Evolutionary conservation across 1,140 invertebrate genomes (phyloP).

Genomic region (Leptinotarsa undecemlineata): DNA sequence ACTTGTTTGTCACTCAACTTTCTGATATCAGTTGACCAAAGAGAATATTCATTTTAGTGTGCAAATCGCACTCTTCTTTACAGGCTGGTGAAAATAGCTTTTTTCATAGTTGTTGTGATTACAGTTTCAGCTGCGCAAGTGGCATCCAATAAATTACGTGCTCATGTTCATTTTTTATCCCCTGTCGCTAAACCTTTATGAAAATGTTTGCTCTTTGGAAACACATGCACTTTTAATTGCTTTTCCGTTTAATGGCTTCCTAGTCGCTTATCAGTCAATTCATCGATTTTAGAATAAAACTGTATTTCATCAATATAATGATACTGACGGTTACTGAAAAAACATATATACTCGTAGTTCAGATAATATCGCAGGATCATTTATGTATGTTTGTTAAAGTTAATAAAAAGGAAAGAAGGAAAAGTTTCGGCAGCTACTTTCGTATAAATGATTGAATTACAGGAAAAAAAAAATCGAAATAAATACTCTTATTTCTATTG

Average conservation of each 20-base stretch:
- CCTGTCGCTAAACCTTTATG: conserved; percentile 1
- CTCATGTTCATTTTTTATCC: conserved; percentile 2
- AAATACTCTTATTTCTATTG: too few relatives aligned
- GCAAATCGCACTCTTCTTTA: background rate
- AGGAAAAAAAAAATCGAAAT: too few relatives aligned
- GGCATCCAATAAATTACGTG: conserved; percentile 1
- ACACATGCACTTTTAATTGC: conserved; percentile 2
- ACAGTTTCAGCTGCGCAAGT: background rate
- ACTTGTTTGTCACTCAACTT: too few relatives aligned
- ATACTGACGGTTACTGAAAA: background rate
- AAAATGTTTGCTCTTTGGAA: conserved; percentile 5
- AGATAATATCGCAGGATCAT: too few relatives aligned
- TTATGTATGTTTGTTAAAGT: too few relatives aligned
- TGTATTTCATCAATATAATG: background rate
- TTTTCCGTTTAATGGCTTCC: conserved; percentile 4
- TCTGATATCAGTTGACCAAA: too few relatives aligned
- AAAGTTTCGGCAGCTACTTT: background rate
- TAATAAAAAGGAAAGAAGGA: background rate
- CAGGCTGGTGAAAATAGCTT: background rate
- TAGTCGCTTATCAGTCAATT: conserved; percentile 1
- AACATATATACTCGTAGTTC: too few relatives aligned
- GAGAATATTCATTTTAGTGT: too few relatives aligned
- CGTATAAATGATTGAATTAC: too few relatives aligned
- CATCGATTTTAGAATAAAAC: background rate
- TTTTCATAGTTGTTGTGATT: background rate